Conservation (phyloP, 2,888 invertebrate species). For the Troilus luridus region DNA sequence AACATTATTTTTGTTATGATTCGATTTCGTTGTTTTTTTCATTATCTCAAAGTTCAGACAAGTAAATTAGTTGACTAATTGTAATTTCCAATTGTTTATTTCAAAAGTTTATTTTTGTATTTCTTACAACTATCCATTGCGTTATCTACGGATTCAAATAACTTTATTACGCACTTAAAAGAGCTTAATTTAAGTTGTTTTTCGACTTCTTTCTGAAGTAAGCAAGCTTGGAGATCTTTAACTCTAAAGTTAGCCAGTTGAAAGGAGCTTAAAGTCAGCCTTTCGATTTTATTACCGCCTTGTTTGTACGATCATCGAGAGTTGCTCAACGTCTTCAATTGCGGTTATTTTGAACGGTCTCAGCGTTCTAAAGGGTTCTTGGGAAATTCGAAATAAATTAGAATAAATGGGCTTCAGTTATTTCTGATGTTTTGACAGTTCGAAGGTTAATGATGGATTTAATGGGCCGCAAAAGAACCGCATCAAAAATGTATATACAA, state of each 20-base stretch:
- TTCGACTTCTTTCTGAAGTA: background rate
- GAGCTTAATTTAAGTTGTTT: background rate
- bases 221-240: background rate
- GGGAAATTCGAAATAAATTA: background rate
- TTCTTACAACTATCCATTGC: background rate
- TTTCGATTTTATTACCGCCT: background rate
- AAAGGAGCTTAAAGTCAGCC: background rate
- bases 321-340: background rate
- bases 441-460: background rate
- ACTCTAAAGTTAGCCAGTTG: background rate
- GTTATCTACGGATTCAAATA: background rate
- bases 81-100: no score
- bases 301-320: background rate
- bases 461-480: background rate
- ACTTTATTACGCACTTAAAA: background rate
- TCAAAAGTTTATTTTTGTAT: no score
- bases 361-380: background rate
- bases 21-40: no score
- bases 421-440: background rate
- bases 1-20: no score
- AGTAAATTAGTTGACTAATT: no score
- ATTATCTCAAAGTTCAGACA: no score
- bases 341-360: background rate
- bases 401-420: background rate
- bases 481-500: background rate